Conservation (phyloP, 2,113 vertebrate genomes). For the Osmerus mordax region DNA sequence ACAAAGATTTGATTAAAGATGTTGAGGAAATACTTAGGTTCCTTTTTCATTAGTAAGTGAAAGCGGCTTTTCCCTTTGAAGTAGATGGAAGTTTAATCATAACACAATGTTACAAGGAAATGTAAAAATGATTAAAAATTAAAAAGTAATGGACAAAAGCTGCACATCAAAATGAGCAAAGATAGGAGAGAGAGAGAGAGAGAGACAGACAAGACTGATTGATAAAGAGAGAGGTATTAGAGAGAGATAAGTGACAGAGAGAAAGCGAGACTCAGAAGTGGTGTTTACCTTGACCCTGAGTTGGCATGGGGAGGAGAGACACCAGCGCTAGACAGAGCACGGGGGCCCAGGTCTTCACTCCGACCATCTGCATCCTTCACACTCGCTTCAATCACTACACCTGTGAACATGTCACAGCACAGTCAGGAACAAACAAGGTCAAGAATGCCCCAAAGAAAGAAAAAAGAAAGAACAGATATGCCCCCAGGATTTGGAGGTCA, state of each 20-base stretch:
- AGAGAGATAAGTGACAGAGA: background rate
- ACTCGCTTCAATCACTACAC: background rate
- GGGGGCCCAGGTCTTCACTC: slow-evolving; percentile 39
- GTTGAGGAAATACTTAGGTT: background rate
- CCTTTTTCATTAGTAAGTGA: background rate
- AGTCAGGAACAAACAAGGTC: background rate
- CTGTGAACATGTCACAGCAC: background rate
- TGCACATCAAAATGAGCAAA: slow-evolving; percentile 48
- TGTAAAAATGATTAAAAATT: no score
- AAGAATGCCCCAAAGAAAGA: no score
- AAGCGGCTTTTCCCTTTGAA: slow-evolving; percentile 4
- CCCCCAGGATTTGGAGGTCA: no score
- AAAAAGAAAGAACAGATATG: no score
- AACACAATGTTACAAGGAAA: no score
- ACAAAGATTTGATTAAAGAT: no score
- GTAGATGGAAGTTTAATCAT: no score
- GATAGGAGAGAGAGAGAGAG: background rate
- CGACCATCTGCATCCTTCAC: slow-evolving; percentile 58
- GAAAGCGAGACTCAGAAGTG: background rate
- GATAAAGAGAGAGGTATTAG: background rate
- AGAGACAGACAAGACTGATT: background rate
- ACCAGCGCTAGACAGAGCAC: slow-evolving; percentile 55
- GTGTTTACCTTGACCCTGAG: slow-evolving; percentile 74
- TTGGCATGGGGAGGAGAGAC: slow-evolving; percentile 54
- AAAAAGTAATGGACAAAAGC: slow-evolving; percentile 27